A percentile compares a stretch with the other conserved stretches of the same genome.
Evolutionary conservation across 2,888 invertebrate species (phyloP).

Genomic region (Blastobasis adustella): DNA sequence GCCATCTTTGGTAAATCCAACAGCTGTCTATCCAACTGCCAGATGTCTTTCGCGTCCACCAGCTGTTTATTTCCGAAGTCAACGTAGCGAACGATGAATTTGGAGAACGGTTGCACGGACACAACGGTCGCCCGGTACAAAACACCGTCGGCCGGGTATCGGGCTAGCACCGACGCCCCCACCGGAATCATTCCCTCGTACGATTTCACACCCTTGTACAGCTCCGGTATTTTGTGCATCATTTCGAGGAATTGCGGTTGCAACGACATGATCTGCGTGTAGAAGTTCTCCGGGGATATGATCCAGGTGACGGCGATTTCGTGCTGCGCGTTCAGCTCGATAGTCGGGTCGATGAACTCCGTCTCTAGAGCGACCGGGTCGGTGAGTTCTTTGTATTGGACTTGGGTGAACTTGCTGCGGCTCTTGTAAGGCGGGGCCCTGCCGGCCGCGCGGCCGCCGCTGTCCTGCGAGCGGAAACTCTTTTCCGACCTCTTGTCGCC

Average conservation of each 20-base stretch:
- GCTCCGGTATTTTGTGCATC: slow-evolving; percentile 82
- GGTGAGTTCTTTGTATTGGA: slow-evolving; percentile 47
- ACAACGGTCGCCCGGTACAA: slow-evolving; percentile 81
- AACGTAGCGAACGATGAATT: slow-evolving; percentile 81
- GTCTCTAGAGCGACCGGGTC: slow-evolving; percentile 66
- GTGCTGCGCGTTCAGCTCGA: slow-evolving; percentile 69
- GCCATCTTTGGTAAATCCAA: slow-evolving; percentile 81
- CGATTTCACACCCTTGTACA: slow-evolving; percentile 74
- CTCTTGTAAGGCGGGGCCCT: slow-evolving; percentile 44
- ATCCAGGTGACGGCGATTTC: slow-evolving; percentile 83
- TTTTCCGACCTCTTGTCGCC: slow-evolving; percentile 42
- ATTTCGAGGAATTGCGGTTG: slow-evolving; percentile 77
- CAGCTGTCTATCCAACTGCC: slow-evolving; percentile 80
- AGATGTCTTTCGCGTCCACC: slow-evolving; percentile 78
- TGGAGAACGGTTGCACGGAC: slow-evolving; percentile 71
- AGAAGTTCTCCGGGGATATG: slow-evolving; percentile 83
- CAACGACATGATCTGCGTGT: slow-evolving; percentile 71
- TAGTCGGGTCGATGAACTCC: slow-evolving; percentile 55
- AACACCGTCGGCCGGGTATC: slow-evolving; percentile 81
- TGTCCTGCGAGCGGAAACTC: slow-evolving; percentile 43
- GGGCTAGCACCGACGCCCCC: slow-evolving; percentile 80
- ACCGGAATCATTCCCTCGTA: slow-evolving; percentile 57
- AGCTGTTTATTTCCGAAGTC: slow-evolving; percentile 84
- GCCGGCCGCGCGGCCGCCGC: slow-evolving; percentile 27
- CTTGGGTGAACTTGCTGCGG: slow-evolving; percentile 46